A percentile compares a stretch with the other conserved stretches of the same genome.
phyloP scores from a whole-genome alignment of 2,113 vertebrate genomes.

The Daubentonia madagascariensis region DNA sequence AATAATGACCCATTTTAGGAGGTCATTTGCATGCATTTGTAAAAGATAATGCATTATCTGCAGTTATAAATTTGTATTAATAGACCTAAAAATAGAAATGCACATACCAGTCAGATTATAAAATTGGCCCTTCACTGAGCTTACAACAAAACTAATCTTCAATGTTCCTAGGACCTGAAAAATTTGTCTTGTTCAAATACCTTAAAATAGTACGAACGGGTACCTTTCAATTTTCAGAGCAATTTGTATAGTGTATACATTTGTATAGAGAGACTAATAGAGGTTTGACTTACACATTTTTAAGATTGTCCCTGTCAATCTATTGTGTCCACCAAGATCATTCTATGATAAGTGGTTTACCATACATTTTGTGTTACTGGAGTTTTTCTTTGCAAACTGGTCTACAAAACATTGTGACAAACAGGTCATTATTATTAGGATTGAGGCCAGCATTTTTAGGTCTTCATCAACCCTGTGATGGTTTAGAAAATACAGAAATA shows the following conservation, averaged over 20 bases:
- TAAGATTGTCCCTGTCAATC: neutral
- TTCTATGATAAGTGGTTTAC: neutral
- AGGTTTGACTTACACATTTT: neutral
- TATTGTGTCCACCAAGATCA: neutral
- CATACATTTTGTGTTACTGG: neutral
- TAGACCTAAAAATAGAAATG: slow-evolving; percentile 12
- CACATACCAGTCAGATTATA: neutral
- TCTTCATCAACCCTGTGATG: neutral
- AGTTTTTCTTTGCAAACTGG: neutral
- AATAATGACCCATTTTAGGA: slow-evolving; percentile 21
- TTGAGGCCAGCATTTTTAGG: neutral
- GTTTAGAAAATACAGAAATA: neutral
- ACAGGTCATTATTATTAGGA: neutral
- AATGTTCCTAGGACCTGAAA: neutral
- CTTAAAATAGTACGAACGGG: neutral
- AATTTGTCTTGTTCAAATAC: neutral
- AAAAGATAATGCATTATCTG: neutral
- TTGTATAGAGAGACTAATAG: neutral
- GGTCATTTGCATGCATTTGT: slow-evolving; percentile 27
- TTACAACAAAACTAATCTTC: neutral
- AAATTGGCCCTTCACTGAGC: neutral
- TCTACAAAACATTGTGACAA: neutral
- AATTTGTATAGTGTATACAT: neutral
- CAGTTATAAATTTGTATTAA: neutral
- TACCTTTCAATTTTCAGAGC: neutral